Evolutionary conservation across 2,113 vertebrate genomes (phyloP), one percentile per base, ranked within the genome.

Genomic region (Rhea americana): DNA sequence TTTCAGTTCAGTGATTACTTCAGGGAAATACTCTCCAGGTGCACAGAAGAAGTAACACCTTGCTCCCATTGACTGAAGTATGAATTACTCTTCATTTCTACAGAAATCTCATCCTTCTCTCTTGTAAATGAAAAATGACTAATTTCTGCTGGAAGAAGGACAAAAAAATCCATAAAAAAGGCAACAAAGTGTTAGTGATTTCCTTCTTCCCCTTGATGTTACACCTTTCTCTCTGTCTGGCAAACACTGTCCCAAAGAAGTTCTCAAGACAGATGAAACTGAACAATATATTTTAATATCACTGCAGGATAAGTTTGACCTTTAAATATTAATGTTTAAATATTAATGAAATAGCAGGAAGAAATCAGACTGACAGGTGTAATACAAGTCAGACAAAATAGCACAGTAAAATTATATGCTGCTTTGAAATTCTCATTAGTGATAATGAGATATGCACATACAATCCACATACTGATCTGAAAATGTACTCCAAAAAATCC

Each of bases 291-390:
- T 96, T 97, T 95, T 94, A 96, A 94, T 95, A 97, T 85, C 95
- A 94, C 96, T 55, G 9, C 85, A 96, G 81, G 96, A 7, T 10
- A 93, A 96, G 90, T 95, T 97, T 97, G 96, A 98, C 96, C 97
- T 98, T 98, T 98, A 97, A 97, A 96, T 97, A 89, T 88, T 97
- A 97, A 96, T 96, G 97, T 96, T 97, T 97, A 97, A 97, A 97
- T 97, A 97, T 97, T 98, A 97, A 98, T 97, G 93, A 93, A 97
- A 96, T 85, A 95, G 93, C 79, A 95, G 86, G 78, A 95, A 92
- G 70, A 96, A 95, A 95, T 91, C 81, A 95, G 93, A 97, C 93
- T 97, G 97, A 97, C 97, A 97, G 96, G 85, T 98, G 97, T 96
- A 97, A 95, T 95, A 96, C 94, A 97, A 97, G 77, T 93, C 95